phyloP scores from a whole-genome alignment of 2,113 vertebrate species.

The Tonatia bakeri region DNA sequence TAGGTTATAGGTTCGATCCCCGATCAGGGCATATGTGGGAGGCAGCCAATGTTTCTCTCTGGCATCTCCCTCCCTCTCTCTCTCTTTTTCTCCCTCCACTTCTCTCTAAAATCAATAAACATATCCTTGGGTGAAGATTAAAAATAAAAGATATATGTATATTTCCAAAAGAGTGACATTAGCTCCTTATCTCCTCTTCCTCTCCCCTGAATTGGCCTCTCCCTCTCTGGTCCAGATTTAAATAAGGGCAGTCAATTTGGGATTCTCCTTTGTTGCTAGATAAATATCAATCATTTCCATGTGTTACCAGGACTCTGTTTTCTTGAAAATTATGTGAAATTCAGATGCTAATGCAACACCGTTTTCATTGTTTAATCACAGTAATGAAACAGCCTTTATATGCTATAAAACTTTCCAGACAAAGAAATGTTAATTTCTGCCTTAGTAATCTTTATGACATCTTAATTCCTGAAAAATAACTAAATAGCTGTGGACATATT shows the following conservation, averaged over 20 bases:
- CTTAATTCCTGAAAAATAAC: conserved; percentile 63
- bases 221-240: conserved; percentile 40
- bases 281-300: conserved; percentile 61
- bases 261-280: conserved; percentile 50
- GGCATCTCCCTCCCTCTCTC: too few relatives aligned
- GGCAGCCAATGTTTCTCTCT: too few relatives aligned
- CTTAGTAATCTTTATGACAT: conserved; percentile 65
- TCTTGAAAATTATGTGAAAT: conserved; percentile 70
- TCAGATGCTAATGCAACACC: conserved; percentile 68
- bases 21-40: too few relatives aligned
- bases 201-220: conserved; percentile 51
- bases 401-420: conserved; percentile 63
- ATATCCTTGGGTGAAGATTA: too few relatives aligned
- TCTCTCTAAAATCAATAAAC: too few relatives aligned
- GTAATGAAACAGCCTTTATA: conserved; percentile 59
- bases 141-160: background rate
- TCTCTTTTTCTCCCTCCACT: too few relatives aligned
- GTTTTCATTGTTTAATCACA: conserved; percentile 73
- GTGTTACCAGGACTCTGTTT: conserved; percentile 49
- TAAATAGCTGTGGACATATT: background rate
- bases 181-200: conserved; percentile 10
- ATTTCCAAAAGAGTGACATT: background rate
- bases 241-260: conserved; percentile 61
- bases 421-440: conserved; percentile 70
- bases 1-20: too few relatives aligned